Percentiles rank a stretch among this genome's conserved stretches.
These are phyloP conservation scores for Helicoverpa armigera DNA, from an alignment of 1,140 invertebrate genomes.

Conservation along the genomic window DNA sequence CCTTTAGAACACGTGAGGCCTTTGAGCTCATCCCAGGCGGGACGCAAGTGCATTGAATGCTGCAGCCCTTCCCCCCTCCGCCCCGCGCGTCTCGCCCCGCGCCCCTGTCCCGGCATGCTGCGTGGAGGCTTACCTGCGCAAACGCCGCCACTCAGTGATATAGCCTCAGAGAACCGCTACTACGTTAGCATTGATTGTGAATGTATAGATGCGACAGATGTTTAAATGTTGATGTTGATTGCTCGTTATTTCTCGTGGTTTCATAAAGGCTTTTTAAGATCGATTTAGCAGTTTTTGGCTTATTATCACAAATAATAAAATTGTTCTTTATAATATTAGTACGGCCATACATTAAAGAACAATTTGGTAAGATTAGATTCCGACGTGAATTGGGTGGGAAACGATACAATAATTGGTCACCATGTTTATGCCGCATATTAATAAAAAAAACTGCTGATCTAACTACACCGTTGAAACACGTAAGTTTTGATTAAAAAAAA, in stretches of 20 bases:
- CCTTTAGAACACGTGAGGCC: slow-evolving; percentile 47
- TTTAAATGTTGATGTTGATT: neutral
- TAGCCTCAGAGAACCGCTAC: slow-evolving; percentile 78
- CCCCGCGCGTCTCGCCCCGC: slow-evolving; percentile 41
- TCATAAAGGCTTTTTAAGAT: neutral
- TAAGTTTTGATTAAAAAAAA: too few relatives aligned
- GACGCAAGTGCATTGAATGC: slow-evolving; percentile 71
- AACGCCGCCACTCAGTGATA: slow-evolving; percentile 64
- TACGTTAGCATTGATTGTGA: slow-evolving; percentile 64
- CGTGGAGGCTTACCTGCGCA: slow-evolving; percentile 77
- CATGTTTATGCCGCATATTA: too few relatives aligned
- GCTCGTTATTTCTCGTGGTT: too few relatives aligned
- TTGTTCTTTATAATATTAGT: too few relatives aligned
- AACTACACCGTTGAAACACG: too few relatives aligned
- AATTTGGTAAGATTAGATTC: too few relatives aligned
- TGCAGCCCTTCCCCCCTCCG: slow-evolving; percentile 48
- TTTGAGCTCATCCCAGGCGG: slow-evolving; percentile 62
- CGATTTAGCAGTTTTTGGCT: too few relatives aligned
- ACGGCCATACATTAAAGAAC: too few relatives aligned
- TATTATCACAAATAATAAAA: too few relatives aligned
- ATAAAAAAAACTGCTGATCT: too few relatives aligned
- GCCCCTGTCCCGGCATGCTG: slow-evolving; percentile 16
- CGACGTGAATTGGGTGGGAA: too few relatives aligned
- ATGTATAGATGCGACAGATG: slow-evolving; percentile 38
- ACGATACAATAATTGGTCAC: too few relatives aligned